A percentile compares a stretch with the other conserved stretches of the same genome.
Conservation (phyloP, 1,140 invertebrate genomes). For the Glossosoma conforme region DNA sequence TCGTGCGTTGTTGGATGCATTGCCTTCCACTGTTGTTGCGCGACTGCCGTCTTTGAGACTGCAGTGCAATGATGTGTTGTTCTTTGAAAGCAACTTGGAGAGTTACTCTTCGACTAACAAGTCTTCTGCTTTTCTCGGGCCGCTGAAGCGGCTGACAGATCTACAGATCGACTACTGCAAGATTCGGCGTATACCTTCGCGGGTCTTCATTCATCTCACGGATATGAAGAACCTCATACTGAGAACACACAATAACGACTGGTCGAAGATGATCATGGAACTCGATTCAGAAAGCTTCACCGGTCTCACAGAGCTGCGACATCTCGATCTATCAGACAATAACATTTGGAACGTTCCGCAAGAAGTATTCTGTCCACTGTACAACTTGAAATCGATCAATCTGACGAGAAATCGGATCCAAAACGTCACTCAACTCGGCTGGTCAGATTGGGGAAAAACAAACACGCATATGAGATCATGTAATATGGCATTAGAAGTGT, state of each 20-base stretch:
- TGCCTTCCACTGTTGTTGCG: constrained; percentile 54
- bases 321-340: constrained; percentile 72
- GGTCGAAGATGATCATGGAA: constrained; percentile 73
- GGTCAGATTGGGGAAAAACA: constrained; percentile 58
- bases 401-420: constrained; percentile 73
- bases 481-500: constrained; percentile 58
- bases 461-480: constrained; percentile 50
- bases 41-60: constrained; percentile 61
- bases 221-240: constrained; percentile 64
- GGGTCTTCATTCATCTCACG: constrained; percentile 60
- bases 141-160: constrained; percentile 59
- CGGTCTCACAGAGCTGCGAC: constrained; percentile 61
- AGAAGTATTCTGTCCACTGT: constrained; percentile 69
- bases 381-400: constrained; percentile 65
- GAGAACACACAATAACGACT: constrained; percentile 73
- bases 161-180: constrained; percentile 74
- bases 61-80: constrained; percentile 74
- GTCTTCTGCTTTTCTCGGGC: constrained; percentile 51
- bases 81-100: constrained; percentile 70
- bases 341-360: constrained; percentile 73
- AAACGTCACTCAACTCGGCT: constrained; percentile 66
- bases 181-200: constrained; percentile 65
- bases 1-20: constrained; percentile 53
- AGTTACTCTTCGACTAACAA: constrained; percentile 30
- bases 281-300: constrained; percentile 65